Evolutionary conservation across 2,113 vertebrate species (phyloP).

Genomic region (Psophia crepitans): DNA sequence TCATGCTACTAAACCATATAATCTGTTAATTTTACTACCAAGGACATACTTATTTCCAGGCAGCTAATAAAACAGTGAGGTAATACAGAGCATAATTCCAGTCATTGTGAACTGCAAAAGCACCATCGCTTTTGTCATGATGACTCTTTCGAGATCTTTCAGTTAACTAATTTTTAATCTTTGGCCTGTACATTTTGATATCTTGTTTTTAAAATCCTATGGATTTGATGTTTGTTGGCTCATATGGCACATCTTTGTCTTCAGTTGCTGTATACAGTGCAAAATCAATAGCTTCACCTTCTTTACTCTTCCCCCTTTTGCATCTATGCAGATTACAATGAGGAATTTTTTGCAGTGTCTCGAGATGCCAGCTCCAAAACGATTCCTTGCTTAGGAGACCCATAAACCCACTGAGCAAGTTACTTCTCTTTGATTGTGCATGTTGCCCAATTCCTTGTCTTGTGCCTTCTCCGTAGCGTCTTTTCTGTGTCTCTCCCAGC

Average conservation of each 20-base stretch:
- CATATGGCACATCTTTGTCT: neutral
- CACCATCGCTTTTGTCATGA: neutral
- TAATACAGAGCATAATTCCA: neutral
- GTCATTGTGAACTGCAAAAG: neutral
- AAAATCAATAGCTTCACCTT: neutral
- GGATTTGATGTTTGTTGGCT: neutral
- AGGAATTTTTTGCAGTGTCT: neutral
- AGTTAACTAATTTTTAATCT: neutral
- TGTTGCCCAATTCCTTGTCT: neutral
- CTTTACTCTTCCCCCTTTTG: neutral
- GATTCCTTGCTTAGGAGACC: neutral
- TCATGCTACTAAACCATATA: neutral
- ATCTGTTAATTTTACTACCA: neutral
- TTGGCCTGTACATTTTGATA: neutral
- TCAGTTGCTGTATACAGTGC: neutral
- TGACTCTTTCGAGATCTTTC: neutral
- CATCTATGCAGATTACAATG: neutral
- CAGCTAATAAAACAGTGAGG: neutral
- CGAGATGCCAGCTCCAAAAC: neutral
- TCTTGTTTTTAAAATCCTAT: neutral
- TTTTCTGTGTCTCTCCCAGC: constrained; percentile 5
- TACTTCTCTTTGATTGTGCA: neutral
- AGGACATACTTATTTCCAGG: neutral
- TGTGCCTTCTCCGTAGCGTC: neutral
- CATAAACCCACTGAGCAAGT: neutral